A percentile compares a stretch with the other conserved stretches of the same genome.
Conservation (phyloP, 1,140 invertebrate genomes). For the Colletes gigas region DNA sequence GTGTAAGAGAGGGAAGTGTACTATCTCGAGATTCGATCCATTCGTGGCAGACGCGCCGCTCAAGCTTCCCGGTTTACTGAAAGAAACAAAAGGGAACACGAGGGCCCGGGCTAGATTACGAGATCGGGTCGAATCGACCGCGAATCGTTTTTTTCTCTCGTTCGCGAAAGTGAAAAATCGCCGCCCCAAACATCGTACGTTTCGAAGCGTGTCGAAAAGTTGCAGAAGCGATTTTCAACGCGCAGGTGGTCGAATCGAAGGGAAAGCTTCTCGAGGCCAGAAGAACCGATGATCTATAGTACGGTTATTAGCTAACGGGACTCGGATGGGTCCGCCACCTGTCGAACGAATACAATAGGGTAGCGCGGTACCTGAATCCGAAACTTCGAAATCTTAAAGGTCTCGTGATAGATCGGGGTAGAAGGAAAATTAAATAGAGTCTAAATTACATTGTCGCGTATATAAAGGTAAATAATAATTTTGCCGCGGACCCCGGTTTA, state of each 20-base stretch:
- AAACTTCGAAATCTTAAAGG: too few relatives aligned
- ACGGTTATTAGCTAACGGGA: too few relatives aligned
- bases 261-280: neutral
- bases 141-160: neutral
- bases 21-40: slow-evolving; percentile 16
- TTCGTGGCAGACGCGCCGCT: neutral
- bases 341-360: too few relatives aligned
- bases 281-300: too few relatives aligned
- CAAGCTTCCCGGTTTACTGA: slow-evolving; percentile 68
- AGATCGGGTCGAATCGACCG: slow-evolving; percentile 23
- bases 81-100: slow-evolving; percentile 69
- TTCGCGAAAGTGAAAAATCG: too few relatives aligned
- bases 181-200: neutral
- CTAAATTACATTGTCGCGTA: too few relatives aligned
- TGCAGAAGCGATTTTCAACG: slow-evolving; percentile 2
- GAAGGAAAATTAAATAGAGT: too few relatives aligned
- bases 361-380: too few relatives aligned
- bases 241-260: neutral
- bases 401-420: too few relatives aligned
- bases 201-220: neutral
- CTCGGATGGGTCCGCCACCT: too few relatives aligned
- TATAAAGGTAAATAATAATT: too few relatives aligned
- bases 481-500: too few relatives aligned
- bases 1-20: slow-evolving; percentile 35
- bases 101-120: slow-evolving; percentile 32